Evolutionary conservation across 1,140 invertebrate genomes (phyloP).

Genomic region (Mactra quadrangularis): DNA sequence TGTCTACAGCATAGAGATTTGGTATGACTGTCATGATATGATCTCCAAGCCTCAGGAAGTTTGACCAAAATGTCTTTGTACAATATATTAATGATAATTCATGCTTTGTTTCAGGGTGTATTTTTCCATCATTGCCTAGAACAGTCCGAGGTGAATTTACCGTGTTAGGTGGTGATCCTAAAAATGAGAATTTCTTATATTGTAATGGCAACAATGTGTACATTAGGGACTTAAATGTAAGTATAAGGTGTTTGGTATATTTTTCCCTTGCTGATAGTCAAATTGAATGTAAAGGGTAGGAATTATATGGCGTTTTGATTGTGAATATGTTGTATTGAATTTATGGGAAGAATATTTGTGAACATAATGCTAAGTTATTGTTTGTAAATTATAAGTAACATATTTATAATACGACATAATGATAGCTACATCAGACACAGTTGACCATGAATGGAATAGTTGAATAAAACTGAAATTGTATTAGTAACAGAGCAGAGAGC

Average conservation of each 20-base stretch:
- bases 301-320: too few species aligned
- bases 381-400: too few species aligned
- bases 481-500: too few species aligned
- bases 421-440: too few species aligned
- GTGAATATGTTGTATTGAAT: too few species aligned
- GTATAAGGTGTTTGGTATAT: too few species aligned
- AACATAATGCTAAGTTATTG: too few species aligned
- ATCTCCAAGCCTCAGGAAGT: background rate
- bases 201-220: slow-evolving; percentile 99
- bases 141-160: slow-evolving; percentile 96
- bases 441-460: background rate
- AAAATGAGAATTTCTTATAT: slow-evolving; percentile 98
- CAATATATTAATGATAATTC: too few species aligned
- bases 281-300: too few species aligned
- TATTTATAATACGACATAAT: too few species aligned
- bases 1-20: background rate
- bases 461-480: slow-evolving; percentile 6
- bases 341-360: too few species aligned
- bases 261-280: too few species aligned
- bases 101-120: slow-evolving; percentile 75
- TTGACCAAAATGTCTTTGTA: background rate
- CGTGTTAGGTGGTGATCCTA: slow-evolving; percentile 95
- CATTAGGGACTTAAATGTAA: slow-evolving; percentile 97
- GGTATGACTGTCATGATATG: background rate
- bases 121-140: slow-evolving; percentile 94